Evolutionary conservation across 2,113 vertebrate species (phyloP).

Genomic region (Leptocoma aspasia): DNA sequence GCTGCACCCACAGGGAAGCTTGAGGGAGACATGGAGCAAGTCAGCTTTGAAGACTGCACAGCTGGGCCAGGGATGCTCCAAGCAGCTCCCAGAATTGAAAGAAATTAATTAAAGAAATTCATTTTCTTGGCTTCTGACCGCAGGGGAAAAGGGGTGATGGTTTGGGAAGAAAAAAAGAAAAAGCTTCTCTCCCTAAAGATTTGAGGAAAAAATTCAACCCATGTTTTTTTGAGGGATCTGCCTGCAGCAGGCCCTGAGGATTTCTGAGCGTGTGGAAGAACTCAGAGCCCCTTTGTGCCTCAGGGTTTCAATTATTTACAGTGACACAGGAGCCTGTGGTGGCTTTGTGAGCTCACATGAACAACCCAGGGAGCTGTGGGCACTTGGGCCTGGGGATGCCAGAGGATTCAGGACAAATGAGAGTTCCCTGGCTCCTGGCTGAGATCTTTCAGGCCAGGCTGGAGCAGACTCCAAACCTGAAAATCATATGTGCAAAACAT

Average conservation of each 20-base stretch:
- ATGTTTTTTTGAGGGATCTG: not conserved
- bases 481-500: not conserved
- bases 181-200: not conserved
- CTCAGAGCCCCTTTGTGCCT: not conserved
- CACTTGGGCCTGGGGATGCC: not conserved
- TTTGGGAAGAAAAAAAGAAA: not conserved
- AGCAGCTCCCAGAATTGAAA: not conserved
- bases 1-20: not conserved
- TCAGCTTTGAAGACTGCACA: not conserved
- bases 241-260: not conserved
- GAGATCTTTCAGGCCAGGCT: not conserved
- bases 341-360: not conserved
- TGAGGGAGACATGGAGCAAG: not conserved
- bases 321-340: fast-evolving
- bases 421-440: not conserved
- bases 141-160: not conserved
- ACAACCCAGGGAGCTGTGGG: not conserved
- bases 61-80: not conserved
- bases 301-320: not conserved
- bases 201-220: not conserved
- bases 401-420: not conserved
- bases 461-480: not conserved
- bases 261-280: not conserved
- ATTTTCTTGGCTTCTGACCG: not conserved
- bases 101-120: not conserved